Evolutionary conservation across 2,888 invertebrate genomes (phyloP).

Genomic region (Coronaproctus castanopsis): DNA sequence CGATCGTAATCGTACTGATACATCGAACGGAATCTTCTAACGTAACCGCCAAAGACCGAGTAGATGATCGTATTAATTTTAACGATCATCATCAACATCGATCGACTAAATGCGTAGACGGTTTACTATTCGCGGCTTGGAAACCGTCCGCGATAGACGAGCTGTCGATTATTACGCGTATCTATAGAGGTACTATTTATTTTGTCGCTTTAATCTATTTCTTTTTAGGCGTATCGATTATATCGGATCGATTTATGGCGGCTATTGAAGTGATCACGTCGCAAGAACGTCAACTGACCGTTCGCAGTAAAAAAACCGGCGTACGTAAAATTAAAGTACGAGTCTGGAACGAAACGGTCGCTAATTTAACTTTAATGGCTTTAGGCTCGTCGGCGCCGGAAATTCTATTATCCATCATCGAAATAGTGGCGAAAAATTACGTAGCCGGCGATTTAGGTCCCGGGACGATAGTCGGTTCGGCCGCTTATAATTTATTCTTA

Average conservation of each 20-base stretch:
- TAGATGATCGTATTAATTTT: no score
- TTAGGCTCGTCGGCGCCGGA: conserved; percentile 96
- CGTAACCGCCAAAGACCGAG: no score
- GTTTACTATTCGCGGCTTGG: conserved; percentile 78
- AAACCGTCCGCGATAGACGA: conserved; percentile 47
- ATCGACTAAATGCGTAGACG: conserved; percentile 53
- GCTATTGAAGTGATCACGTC: conserved; percentile 98
- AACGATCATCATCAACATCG: no score
- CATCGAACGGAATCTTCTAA: no score
- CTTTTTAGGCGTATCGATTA: conserved; percentile 96
- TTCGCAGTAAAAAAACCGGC: conserved; percentile 61
- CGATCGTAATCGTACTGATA: no score
- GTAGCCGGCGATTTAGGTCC: conserved; percentile 93
- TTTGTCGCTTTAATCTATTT: conserved; percentile 75
- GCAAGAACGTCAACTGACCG: conserved; percentile 81
- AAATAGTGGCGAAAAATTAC: conserved; percentile 88
- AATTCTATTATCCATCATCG: conserved; percentile 90
- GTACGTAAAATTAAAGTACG: conserved; percentile 74
- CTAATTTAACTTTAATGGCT: conserved; percentile 96
- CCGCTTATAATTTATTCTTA: conserved; percentile 94
- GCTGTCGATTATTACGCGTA: conserved; percentile 50
- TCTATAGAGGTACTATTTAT: conserved; percentile 74
- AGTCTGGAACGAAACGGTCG: conserved; percentile 94
- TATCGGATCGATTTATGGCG: conserved; percentile 98
- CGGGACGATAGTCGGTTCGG: conserved; percentile 94